Base-by-base conservation (phyloP, 2,113 vertebrate species). In the Sinocyclocheilus rhinocerous region DNA sequence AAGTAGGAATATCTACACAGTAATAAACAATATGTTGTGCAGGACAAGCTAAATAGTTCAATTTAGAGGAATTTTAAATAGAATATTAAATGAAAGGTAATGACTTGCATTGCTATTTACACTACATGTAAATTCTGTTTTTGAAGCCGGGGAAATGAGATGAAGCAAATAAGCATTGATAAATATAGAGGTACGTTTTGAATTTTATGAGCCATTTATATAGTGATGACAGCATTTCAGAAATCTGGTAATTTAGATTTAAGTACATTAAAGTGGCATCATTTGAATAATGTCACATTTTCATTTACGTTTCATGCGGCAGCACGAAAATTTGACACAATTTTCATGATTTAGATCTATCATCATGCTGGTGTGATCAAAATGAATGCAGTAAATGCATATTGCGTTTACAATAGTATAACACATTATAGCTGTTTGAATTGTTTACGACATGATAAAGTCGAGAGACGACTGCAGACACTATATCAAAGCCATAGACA, bases 381-480 rank as follows among this genome's bases (percentile, higher is more conserved):
- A 52, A 52, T 36, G 61, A 15, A 4, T 80, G 52, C 4, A 16
- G 18, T n/a, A 45, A 45, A 26, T 50, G 24, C 72, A 75, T 50
- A 48, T 77, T 45, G 65, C 22, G 8, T 76, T 67, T 80, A 45
- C 77, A 61, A 29, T 81, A 86, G 75, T 12, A 72, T 85, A 57
- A 57, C 50, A 48, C 61, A 39, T 52, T 45, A 81, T 61, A 48
- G 52, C 50, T 12, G 39, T 61, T 75, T 59, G 7, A 48, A 45
- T 26, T 72, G 48, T 76, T 82, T 82, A 81, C 8, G 52, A 42
- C 42, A 42, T 8, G 7, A 42, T 7, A 42, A 42, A 36, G 12
- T 65, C 94, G 94, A 95, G 94, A 94, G 94, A 95, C 76, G 59
- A 76, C 24, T 55, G 61, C 52, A 69, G 77, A 29, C n/a, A 77